Evolutionary conservation across 2,888 invertebrate species (phyloP), one percentile per base, ranked within the genome.

Genomic region (Tetragonula carbonaria): DNA sequence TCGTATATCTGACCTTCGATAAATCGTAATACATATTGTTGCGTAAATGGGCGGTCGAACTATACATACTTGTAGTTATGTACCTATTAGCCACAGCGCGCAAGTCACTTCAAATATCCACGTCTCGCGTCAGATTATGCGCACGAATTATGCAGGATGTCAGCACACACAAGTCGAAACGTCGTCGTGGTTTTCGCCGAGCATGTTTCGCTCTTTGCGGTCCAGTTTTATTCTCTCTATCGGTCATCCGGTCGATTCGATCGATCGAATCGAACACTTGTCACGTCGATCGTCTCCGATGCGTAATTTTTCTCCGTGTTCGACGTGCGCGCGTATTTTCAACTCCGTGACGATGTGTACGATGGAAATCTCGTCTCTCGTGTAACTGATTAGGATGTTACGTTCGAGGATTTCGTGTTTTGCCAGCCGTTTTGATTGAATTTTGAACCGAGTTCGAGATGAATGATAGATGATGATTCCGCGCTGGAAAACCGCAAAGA

Each of bases 1-100:
- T 91, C 88, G 84, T 86, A 79, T 86, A 78, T 85, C 77, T 87
- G 90, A 91, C 90, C 89, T 90, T 91, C 91, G 84, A 68, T 80
- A 82, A 84, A 76, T 28, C 80, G 79, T 81, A 45, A 45, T 53
- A 5, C 53, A 74, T 74, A 70, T 78, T 78, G 81, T 92, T 92
- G 90, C 90, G 89, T 87, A 91, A 92, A 92, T 88, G 87, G 90
- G 89, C 89, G 88, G 86, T 87, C 87, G 85, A 85, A 85, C 82
- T 84, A 72, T 87, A 88, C 83, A 78, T 87, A 88, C 85, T 85
- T 76, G 82, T 80, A 88, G 75, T 62, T 87, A 86, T 84, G 65
- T 74, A 66, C 23, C 18, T 53, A 74, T 66, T 88, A 85, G 79
- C 77, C 71, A 82, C 75, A 79, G 75, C 72, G 85, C 86, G 88